These are phyloP conservation scores for Lepidocyrtinus sp. DNA, from an alignment of 2,888 invertebrate genomes.

Conservation along the genomic window DNA sequence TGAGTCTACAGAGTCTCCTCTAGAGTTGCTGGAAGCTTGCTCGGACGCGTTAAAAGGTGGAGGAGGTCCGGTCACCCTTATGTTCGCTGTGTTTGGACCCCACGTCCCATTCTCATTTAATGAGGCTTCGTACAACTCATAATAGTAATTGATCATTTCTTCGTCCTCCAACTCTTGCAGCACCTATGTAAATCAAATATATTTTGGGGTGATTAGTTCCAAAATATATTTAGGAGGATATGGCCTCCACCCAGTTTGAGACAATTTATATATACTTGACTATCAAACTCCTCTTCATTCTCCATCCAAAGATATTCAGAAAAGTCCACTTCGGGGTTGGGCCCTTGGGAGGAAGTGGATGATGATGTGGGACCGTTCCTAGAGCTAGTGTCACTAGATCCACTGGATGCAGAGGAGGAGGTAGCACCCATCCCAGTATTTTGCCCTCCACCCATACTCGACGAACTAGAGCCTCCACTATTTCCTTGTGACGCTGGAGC, in stretches of 20 bases:
- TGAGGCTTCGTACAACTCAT: conserved; percentile 80
- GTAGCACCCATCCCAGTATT: conserved; percentile 28
- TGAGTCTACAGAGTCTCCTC: conserved; percentile 58
- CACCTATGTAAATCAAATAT: conserved; percentile 79
- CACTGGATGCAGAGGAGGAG: not conserved
- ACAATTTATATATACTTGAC: conserved; percentile 78
- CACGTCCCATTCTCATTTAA: conserved; percentile 70
- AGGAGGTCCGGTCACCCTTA: conserved; percentile 60
- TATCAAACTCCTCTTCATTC: conserved; percentile 92
- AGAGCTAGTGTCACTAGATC: conserved; percentile 13
- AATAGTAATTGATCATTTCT: conserved; percentile 89
- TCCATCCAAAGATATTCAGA: conserved; percentile 97
- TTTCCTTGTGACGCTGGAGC: conserved; percentile 5
- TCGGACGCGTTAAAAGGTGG: conserved; percentile 40
- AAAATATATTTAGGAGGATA: too few relatives aligned
- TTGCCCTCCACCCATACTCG: conserved; percentile 12
- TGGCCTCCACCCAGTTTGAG: too few relatives aligned
- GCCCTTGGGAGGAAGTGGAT: conserved; percentile 22
- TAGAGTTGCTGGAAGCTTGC: conserved; percentile 20
- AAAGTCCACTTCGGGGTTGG: conserved; percentile 78
- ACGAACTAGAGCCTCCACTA: conserved; percentile 14
- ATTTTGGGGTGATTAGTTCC: too few relatives aligned
- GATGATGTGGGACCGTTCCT: not conserved
- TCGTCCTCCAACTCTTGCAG: conserved; percentile 89
- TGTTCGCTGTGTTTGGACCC: conserved; percentile 62